These are phyloP conservation scores for Lota lota DNA, from an alignment of 2,113 vertebrate genomes.

Conservation along the genomic window DNA sequence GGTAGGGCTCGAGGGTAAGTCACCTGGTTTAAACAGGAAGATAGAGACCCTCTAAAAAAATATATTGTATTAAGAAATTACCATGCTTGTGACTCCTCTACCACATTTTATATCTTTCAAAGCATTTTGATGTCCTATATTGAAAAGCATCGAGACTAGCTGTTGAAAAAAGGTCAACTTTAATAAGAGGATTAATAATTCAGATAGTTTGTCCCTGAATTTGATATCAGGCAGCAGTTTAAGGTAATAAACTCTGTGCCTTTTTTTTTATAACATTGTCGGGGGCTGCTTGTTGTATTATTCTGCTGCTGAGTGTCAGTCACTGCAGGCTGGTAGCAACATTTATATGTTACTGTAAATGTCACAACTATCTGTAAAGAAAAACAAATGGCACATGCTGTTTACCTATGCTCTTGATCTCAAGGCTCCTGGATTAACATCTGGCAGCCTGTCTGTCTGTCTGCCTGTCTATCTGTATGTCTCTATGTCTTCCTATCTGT, in stretches of 20 bases:
- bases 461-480: background rate
- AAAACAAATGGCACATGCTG: background rate
- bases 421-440: too few species aligned
- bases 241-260: background rate
- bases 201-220: background rate
- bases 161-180: background rate
- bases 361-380: background rate
- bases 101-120: too few species aligned
- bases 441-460: background rate
- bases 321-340: background rate
- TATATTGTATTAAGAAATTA: too few species aligned
- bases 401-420: too few species aligned
- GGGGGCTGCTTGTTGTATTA: background rate
- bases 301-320: background rate
- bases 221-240: background rate
- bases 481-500: too few species aligned
- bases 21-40: background rate
- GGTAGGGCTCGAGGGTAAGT: slow-evolving; percentile 1
- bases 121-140: too few species aligned
- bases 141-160: background rate
- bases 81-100: too few species aligned
- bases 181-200: background rate
- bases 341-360: background rate
- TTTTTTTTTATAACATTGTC: background rate
- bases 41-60: background rate